phyloP scores from a whole-genome alignment of 1,140 invertebrate species.

The Cydia splendana region DNA sequence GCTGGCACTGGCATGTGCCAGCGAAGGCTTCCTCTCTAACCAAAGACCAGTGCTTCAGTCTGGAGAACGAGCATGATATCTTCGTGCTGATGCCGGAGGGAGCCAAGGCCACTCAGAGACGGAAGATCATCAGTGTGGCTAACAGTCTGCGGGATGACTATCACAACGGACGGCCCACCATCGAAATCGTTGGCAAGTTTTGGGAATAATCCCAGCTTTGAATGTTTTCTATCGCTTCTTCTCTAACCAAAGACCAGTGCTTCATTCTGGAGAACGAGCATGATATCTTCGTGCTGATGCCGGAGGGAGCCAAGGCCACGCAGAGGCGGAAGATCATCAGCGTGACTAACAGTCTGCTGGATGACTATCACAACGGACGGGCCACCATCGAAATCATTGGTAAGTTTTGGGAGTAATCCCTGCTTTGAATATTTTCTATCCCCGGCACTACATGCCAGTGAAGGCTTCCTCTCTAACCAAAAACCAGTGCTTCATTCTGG shows the following conservation, averaged over 20 bases:
- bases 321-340: conserved; percentile 89
- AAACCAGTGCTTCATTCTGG: conserved; percentile 95
- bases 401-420: conserved; percentile 1
- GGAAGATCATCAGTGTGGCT: conserved; percentile 90
- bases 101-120: conserved; percentile 85
- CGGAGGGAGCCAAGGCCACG: conserved; percentile 84
- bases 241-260: conserved; percentile 88
- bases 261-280: conserved; percentile 93
- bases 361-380: conserved; percentile 91
- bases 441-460: conserved; percentile 44
- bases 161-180: conserved; percentile 87
- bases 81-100: conserved; percentile 89
- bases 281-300: conserved; percentile 91
- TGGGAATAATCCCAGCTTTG: background rate
- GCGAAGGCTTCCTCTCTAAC: too few species aligned
- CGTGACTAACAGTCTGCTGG: conserved; percentile 89
- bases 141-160: conserved; percentile 91
- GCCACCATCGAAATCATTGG: conserved; percentile 80
- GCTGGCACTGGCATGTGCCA: too few species aligned
- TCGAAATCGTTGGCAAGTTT: conserved; percentile 85
- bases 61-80: conserved; percentile 90
- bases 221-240: too few species aligned
- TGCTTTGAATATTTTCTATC: too few species aligned
- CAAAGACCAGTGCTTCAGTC: conserved; percentile 95
- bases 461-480: conserved; percentile 86